Conservation (phyloP, 1,140 invertebrate species). For the Temnothorax curvispinosus region DNA sequence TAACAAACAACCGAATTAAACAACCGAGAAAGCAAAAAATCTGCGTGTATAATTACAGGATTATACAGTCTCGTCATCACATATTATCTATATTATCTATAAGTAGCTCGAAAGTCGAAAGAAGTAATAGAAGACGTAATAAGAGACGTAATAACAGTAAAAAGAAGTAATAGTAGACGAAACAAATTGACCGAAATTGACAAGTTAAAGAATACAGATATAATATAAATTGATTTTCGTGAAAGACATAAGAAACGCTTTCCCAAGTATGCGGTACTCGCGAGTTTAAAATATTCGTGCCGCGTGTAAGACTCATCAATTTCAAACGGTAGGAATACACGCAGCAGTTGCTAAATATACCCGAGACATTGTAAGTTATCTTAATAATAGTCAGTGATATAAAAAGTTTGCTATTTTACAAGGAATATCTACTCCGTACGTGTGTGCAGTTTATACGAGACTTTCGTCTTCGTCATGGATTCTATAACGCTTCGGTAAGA, state of each 20-base stretch:
- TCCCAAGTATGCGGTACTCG: background rate
- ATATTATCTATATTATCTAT: background rate
- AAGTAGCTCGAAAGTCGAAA: background rate
- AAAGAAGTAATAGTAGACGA: background rate
- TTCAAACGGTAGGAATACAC: slow-evolving; percentile 17
- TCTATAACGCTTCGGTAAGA: background rate
- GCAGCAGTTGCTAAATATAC: background rate
- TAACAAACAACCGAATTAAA: background rate
- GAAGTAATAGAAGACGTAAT: background rate
- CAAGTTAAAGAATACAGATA: background rate
- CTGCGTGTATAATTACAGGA: background rate
- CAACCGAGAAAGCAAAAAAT: background rate
- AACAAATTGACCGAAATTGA: background rate
- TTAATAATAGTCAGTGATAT: slow-evolving; percentile 19
- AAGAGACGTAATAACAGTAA: too few relatives aligned
- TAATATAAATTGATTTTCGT: slow-evolving; percentile 12
- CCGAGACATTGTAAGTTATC: slow-evolving; percentile 5
- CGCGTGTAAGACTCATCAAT: background rate
- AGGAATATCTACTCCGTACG: slow-evolving; percentile 23
- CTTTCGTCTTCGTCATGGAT: slow-evolving; percentile 16
- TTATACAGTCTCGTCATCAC: background rate
- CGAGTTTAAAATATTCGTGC: background rate
- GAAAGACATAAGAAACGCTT: background rate
- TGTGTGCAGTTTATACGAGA: slow-evolving; percentile 6
- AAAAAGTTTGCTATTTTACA: slow-evolving; percentile 26